These are phyloP conservation scores for Polyergus mexicanus DNA, from an alignment of 1,140 invertebrate genomes.

Conservation along the genomic window DNA sequence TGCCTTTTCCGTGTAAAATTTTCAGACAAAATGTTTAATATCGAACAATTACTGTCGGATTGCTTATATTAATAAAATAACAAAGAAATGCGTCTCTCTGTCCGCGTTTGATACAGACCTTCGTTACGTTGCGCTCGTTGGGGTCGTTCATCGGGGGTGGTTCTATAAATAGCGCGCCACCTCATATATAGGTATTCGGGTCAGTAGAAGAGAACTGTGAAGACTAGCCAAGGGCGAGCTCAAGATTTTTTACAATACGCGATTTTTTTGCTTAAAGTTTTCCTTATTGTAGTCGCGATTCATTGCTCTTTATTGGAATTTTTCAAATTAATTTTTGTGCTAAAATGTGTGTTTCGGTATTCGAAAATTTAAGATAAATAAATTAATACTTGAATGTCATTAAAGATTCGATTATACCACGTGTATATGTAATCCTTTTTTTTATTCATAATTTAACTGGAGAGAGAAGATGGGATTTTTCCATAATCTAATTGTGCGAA, in stretches of 20 bases:
- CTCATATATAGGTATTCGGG: slow-evolving; percentile 81
- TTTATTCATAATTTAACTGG: background rate
- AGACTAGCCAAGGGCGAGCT: slow-evolving; percentile 80
- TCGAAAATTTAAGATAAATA: background rate
- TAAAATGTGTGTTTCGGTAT: background rate
- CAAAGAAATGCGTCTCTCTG: slow-evolving; percentile 3
- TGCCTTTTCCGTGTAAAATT: background rate
- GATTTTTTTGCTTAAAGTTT: slow-evolving; percentile 30
- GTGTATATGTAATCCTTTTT: background rate
- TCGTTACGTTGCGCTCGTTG: slow-evolving; percentile 65
- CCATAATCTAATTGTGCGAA: background rate
- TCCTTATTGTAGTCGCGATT: background rate
- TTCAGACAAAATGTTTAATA: background rate
- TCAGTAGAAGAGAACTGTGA: slow-evolving; percentile 76
- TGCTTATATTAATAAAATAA: background rate
- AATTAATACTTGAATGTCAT: background rate
- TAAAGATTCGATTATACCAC: background rate
- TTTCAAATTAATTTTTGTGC: background rate
- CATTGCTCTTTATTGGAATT: background rate
- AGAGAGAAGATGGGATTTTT: background rate
- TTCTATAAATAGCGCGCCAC: slow-evolving; percentile 80
- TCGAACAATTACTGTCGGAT: background rate
- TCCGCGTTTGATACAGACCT: slow-evolving; percentile 58
- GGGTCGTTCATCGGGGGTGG: slow-evolving; percentile 80
- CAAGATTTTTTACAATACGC: slow-evolving; percentile 59